Conservation (phyloP, 2,797 vertebrate genomes). For the Peromyscus aztecus region DNA sequence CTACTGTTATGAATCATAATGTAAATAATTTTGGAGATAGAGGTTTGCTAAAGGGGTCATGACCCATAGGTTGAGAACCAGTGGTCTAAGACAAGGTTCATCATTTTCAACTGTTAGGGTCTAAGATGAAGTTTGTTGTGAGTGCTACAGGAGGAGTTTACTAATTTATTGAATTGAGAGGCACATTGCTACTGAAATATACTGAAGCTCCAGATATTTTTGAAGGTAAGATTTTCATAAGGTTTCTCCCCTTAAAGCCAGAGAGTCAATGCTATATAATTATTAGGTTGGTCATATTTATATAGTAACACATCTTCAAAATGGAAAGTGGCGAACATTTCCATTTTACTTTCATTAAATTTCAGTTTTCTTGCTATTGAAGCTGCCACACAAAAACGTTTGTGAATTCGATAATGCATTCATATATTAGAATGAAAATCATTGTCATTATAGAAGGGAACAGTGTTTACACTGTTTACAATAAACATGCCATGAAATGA, state of each 20-base stretch:
- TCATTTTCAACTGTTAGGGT: neutral
- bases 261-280: neutral
- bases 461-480: too few relatives aligned
- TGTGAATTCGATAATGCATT: neutral
- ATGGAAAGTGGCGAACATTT: neutral
- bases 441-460: constrained; percentile 1
- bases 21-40: neutral
- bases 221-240: neutral
- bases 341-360: constrained; percentile 2
- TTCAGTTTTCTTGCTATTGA: neutral
- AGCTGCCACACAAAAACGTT: constrained; percentile 27
- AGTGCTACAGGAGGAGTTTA: neutral
- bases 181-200: neutral
- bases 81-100: neutral
- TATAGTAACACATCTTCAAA: neutral
- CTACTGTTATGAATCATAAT: neutral
- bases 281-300: constrained; percentile 2
- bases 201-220: neutral
- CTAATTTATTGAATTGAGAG: neutral
- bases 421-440: constrained; percentile 14
- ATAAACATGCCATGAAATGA: constrained; percentile 39
- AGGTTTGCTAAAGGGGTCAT: neutral
- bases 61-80: neutral
- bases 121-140: neutral
- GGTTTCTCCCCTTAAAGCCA: neutral